phyloP scores from a whole-genome alignment of 1,140 invertebrate genomes.

The Drosophila tropicalis region DNA sequence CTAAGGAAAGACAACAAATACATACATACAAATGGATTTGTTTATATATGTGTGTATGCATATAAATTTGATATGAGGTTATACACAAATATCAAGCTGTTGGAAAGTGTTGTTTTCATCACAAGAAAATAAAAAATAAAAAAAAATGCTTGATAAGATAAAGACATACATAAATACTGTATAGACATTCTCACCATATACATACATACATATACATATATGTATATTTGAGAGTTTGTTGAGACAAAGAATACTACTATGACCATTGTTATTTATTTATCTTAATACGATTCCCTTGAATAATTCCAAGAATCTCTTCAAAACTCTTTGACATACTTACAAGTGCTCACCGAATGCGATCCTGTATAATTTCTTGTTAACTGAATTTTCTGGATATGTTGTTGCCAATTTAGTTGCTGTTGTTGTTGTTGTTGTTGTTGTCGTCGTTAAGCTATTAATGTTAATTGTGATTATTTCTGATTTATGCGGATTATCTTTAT shows the following conservation, averaged over 20 bases:
- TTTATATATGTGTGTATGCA: not conserved
- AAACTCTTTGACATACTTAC: conserved; percentile 1
- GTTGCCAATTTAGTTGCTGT: not conserved
- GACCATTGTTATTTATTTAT: not conserved
- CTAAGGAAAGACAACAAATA: not conserved
- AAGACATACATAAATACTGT: conserved; percentile 7
- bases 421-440: not conserved
- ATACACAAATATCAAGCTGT: conserved; percentile 5
- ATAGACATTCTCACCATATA: not conserved
- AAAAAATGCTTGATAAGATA: not conserved
- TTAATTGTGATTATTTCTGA: conserved; percentile 10
- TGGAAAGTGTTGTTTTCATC: conserved; percentile 5
- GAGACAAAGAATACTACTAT: conserved; percentile 7
- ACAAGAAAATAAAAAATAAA: not conserved
- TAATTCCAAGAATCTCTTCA: not conserved
- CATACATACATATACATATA: not conserved
- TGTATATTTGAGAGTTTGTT: not conserved
- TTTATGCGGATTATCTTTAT: conserved; percentile 12
- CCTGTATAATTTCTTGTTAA: conserved; percentile 10
- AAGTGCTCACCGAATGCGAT: not conserved
- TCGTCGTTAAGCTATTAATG: not conserved
- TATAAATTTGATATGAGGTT: too few relatives aligned
- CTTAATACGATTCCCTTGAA: not conserved
- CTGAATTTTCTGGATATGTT: not conserved
- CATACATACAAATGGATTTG: too few relatives aligned